Conservation (phyloP, 2,113 vertebrate species). For the Montifringilla adamsi region DNA sequence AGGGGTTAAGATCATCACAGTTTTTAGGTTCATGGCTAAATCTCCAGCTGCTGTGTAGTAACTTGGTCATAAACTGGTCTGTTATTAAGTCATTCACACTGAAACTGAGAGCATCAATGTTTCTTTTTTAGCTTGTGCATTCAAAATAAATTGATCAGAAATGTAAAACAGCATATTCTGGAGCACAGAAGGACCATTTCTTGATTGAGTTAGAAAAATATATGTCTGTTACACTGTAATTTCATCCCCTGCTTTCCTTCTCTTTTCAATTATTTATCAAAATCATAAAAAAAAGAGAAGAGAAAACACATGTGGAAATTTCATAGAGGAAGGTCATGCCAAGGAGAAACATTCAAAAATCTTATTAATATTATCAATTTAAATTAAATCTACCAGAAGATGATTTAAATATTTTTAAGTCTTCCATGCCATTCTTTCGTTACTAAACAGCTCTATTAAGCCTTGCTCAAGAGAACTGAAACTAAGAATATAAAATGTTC, state of each 20-base stretch:
- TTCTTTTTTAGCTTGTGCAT: background rate
- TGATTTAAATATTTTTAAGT: background rate
- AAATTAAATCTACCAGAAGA: background rate
- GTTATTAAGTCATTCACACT: background rate
- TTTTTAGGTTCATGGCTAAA: background rate
- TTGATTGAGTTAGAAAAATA: background rate
- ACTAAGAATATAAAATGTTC: background rate
- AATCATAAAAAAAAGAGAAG: background rate
- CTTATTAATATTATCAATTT: background rate
- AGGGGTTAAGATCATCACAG: background rate
- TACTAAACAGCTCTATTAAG: background rate
- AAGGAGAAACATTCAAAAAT: background rate
- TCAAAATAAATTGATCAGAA: background rate
- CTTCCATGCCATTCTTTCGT: background rate
- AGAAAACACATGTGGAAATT: background rate
- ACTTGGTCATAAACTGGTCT: background rate
- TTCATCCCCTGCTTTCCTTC: background rate
- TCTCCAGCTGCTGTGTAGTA: background rate
- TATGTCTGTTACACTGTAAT: background rate
- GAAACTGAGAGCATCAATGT: background rate
- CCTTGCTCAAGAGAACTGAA: background rate
- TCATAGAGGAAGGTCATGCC: background rate
- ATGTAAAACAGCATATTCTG: background rate
- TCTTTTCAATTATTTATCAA: background rate
- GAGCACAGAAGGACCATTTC: background rate